Evolutionary conservation across 2,797 vertebrate species (phyloP).

Genomic region (Sylvia borin): DNA sequence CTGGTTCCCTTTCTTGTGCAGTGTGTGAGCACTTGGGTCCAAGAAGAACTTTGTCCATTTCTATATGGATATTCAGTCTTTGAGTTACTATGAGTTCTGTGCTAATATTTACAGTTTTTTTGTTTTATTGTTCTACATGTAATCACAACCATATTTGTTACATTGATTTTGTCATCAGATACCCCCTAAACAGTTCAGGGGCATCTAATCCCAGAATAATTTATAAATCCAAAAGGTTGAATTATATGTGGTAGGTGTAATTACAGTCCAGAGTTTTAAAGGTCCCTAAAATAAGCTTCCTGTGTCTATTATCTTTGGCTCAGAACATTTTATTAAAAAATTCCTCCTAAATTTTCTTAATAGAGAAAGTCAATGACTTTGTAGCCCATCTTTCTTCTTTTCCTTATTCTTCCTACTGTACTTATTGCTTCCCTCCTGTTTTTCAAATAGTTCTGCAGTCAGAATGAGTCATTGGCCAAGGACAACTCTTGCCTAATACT

Average conservation of each 20-base stretch:
- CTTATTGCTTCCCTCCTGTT: neutral
- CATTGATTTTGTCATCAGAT: neutral
- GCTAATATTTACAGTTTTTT: neutral
- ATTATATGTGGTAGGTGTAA: neutral
- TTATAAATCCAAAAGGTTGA: neutral
- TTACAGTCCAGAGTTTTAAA: neutral
- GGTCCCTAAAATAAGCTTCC: neutral
- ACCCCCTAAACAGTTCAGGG: neutral
- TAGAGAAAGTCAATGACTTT: neutral
- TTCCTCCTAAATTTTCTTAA: neutral
- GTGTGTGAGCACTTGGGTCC: neutral
- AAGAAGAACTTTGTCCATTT: neutral
- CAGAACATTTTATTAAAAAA: neutral
- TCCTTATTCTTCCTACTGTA: neutral
- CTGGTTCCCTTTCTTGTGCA: neutral
- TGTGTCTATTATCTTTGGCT: neutral
- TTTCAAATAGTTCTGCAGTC: neutral
- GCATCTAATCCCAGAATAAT: neutral
- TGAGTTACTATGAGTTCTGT: neutral
- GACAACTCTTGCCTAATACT: neutral
- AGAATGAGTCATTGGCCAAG: neutral
- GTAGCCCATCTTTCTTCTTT: neutral
- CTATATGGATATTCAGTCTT: neutral
- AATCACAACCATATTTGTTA: neutral
- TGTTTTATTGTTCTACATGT: neutral